phyloP scores from a whole-genome alignment of 2,797 vertebrate genomes.

The Diglossa cyanea region DNA sequence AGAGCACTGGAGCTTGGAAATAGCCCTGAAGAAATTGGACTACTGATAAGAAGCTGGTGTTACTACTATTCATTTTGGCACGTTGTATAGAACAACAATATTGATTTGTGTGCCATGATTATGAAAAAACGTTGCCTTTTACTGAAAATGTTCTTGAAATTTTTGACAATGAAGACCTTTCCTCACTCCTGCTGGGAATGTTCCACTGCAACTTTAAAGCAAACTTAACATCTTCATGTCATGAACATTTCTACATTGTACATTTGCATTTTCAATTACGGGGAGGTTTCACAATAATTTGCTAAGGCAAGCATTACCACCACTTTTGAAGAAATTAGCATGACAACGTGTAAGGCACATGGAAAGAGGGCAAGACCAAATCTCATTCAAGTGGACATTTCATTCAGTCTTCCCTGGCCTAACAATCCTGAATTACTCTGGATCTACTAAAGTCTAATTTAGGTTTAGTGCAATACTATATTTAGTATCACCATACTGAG shows the following conservation, averaged over 20 bases:
- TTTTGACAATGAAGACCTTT: not conserved
- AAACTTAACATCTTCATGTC: not conserved
- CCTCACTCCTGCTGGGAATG: not conserved
- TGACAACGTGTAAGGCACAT: not conserved
- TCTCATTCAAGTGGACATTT: not conserved
- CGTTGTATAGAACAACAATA: not conserved
- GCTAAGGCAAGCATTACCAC: not conserved
- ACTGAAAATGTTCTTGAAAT: not conserved
- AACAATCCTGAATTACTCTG: not conserved
- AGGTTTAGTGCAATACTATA: not conserved
- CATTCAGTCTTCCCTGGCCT: not conserved
- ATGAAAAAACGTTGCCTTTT: not conserved
- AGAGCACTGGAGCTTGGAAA: conserved; percentile 54
- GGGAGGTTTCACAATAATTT: not conserved
- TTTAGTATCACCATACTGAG: not conserved
- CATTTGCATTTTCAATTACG: not conserved
- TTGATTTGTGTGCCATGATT: not conserved
- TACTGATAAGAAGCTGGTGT: not conserved
- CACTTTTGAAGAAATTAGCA: not conserved
- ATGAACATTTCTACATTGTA: not conserved
- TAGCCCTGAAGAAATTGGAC: not conserved
- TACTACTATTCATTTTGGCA: conserved; percentile 7
- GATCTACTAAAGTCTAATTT: not conserved
- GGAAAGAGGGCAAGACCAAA: not conserved
- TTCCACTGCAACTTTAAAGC: not conserved